Percentiles rank a stretch among this genome's conserved stretches.
Evolutionary conservation across 2,888 invertebrate genomes (phyloP).

Genomic region (Dryomyza anilis): DNA sequence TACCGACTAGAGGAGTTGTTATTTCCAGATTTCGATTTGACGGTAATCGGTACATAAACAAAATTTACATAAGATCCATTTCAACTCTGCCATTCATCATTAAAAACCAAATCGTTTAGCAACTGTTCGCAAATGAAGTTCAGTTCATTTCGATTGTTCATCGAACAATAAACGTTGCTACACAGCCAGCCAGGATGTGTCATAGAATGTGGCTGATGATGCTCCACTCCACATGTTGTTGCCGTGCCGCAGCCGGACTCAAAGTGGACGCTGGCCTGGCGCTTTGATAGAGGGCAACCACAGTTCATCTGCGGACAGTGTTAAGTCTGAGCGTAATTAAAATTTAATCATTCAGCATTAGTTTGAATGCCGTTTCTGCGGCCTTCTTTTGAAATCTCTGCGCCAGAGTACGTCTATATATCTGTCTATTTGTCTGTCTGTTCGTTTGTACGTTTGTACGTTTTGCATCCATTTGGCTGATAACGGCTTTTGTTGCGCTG

Average conservation of each 20-base stretch:
- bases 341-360: slow-evolving; percentile 16
- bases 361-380: not conserved
- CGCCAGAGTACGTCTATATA: not conserved
- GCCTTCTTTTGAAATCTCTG: not conserved
- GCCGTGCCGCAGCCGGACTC: not conserved
- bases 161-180: not conserved
- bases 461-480: not conserved
- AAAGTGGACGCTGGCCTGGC: not conserved
- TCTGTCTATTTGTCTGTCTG: not conserved
- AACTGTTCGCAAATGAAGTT: slow-evolving; percentile 7
- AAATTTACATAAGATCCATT: too few relatives aligned
- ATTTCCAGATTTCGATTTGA: too few relatives aligned
- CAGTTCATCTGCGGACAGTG: not conserved
- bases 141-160: slow-evolving; percentile 7
- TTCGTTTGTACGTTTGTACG: not conserved
- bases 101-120: not conserved
- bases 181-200: too few relatives aligned
- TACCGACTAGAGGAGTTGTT: too few relatives aligned
- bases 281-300: not conserved
- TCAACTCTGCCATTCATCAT: not conserved
- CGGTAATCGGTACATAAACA: not conserved
- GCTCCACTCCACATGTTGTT: not conserved
- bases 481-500: slow-evolving; percentile 12
- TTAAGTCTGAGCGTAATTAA: slow-evolving; percentile 12
- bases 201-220: too few relatives aligned